Conservation (phyloP, 2,888 invertebrate genomes). For the Agonopterix arenella region DNA sequence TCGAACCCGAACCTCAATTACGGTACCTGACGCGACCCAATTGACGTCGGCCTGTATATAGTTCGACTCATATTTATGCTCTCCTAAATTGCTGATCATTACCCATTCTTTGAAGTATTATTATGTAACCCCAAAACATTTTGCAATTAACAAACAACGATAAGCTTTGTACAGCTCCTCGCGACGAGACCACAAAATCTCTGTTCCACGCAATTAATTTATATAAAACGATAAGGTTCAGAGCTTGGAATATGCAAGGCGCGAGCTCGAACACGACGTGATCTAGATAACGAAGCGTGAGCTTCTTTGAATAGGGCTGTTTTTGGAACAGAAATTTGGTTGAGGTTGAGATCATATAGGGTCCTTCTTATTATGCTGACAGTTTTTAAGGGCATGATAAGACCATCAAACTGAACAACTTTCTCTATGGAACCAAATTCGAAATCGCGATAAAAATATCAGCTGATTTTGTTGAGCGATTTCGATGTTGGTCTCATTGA, state of each 20-base stretch:
- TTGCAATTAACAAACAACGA: constrained; percentile 12
- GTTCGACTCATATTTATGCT: no score
- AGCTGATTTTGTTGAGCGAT: no score
- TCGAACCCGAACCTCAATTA: no score
- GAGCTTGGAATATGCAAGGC: constrained; percentile 69
- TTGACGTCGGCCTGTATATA: no score
- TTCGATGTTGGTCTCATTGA: no score
- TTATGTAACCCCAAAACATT: neutral
- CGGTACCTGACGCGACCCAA: no score
- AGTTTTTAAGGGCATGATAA: no score
- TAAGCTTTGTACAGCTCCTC: constrained; percentile 9
- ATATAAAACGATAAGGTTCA: constrained; percentile 70
- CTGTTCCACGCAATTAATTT: constrained; percentile 60
- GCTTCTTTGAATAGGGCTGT: neutral
- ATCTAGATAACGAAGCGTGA: constrained; percentile 48
- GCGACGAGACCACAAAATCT: constrained; percentile 16
- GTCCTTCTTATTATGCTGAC: neutral
- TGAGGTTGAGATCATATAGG: neutral
- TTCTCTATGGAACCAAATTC: no score
- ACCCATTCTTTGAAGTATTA: no score
- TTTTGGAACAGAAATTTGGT: neutral
- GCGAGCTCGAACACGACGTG: constrained; percentile 58
- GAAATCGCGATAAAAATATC: no score
- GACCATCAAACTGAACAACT: no score
- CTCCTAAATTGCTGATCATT: no score